These are phyloP conservation scores for Callipepla squamata DNA, from an alignment of 2,113 vertebrate genomes.

Conservation along the genomic window DNA sequence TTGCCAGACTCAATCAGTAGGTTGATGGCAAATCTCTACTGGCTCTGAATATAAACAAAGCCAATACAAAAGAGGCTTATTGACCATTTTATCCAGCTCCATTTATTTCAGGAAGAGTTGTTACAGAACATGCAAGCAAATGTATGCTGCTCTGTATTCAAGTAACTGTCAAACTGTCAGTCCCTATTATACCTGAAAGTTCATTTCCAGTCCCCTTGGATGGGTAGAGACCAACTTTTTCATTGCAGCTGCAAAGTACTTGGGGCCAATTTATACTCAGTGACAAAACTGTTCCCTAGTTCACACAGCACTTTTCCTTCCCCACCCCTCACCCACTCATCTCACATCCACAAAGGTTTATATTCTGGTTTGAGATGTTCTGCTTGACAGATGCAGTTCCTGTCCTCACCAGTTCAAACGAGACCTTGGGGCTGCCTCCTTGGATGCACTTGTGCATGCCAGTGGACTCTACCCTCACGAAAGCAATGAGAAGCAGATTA, in stretches of 20 bases:
- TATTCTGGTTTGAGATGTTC: conserved; percentile 12
- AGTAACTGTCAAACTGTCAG: not conserved
- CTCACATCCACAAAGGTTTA: not conserved
- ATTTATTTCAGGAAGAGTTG: not conserved
- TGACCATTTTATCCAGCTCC: not conserved
- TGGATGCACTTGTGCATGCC: not conserved
- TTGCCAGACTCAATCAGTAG: not conserved
- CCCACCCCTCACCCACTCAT: not conserved
- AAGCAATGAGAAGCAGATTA: conserved; percentile 11
- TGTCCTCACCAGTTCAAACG: not conserved
- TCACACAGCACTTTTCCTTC: not conserved
- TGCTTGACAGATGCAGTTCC: not conserved
- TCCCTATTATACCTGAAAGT: not conserved
- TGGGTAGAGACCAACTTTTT: not conserved
- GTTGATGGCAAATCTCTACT: not conserved
- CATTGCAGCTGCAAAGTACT: not conserved
- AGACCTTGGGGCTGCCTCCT: not conserved
- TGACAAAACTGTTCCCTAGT: not conserved
- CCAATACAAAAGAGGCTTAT: not conserved
- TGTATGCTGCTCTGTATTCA: not conserved
- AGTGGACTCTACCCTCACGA: not conserved
- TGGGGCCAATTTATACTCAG: not conserved
- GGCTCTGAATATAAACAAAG: not conserved
- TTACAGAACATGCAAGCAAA: not conserved
- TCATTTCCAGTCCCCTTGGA: not conserved